Evolutionary conservation across 37 sponge, comb jelly and placozoan species (phyloP).

Genomic region (Oopsacas minuta): DNA sequence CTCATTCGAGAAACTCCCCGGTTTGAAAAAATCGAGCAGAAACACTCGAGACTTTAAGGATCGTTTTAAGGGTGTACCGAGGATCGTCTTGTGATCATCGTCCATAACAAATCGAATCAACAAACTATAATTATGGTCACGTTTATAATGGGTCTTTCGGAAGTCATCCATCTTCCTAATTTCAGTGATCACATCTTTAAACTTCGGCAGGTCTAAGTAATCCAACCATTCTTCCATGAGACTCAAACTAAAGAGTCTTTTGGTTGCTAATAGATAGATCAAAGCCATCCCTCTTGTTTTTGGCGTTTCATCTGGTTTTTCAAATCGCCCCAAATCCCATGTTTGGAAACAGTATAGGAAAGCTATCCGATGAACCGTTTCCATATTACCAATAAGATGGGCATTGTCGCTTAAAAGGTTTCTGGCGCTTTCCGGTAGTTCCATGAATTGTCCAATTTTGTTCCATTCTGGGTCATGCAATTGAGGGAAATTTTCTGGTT

Average conservation of each 20-base stretch:
- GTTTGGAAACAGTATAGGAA: background rate
- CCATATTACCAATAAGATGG: background rate
- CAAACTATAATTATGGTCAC: background rate
- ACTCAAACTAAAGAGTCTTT: background rate
- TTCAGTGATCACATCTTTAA: background rate
- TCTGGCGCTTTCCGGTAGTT: background rate
- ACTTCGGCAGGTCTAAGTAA: background rate
- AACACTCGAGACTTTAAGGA: background rate
- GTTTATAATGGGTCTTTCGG: background rate
- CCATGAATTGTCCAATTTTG: background rate
- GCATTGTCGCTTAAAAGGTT: background rate
- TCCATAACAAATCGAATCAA: background rate
- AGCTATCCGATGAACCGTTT: background rate
- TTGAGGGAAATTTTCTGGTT: background rate
- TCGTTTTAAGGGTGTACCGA: background rate
- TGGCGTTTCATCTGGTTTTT: background rate
- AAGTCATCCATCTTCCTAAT: background rate
- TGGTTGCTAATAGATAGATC: background rate
- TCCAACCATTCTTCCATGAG: background rate
- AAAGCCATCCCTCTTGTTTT: background rate
- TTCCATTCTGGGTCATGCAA: background rate
- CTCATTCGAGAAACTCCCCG: background rate
- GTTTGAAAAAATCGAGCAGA: background rate
- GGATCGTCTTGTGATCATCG: background rate
- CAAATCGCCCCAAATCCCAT: background rate